phyloP scores from a whole-genome alignment of 1,140 invertebrate genomes.

The Trachelipus rathkii region DNA sequence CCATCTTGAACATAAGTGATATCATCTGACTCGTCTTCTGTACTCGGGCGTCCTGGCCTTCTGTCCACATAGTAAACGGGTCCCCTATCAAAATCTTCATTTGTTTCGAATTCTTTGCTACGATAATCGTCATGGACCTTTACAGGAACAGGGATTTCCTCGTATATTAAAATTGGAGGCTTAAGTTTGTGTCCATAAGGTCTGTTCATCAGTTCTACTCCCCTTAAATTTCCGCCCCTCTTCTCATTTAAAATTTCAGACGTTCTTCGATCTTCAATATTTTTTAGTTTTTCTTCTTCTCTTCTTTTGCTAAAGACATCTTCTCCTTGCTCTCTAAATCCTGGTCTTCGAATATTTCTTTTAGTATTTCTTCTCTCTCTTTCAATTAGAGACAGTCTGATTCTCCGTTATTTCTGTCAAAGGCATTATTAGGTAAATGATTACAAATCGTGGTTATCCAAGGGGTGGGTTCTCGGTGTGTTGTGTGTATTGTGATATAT shows the following conservation, averaged over 20 bases:
- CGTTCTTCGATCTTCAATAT: not conserved
- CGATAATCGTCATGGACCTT: not conserved
- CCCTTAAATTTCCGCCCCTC: not conserved
- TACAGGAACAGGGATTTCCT: not conserved
- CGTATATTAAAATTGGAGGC: slow-evolving; percentile 1
- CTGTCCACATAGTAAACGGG: not conserved
- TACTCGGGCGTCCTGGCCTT: not conserved
- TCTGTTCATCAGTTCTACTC: not conserved
- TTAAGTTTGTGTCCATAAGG: not conserved
- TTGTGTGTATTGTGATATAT: too few relatives aligned
- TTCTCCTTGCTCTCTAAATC: not conserved
- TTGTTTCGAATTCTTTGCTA: not conserved
- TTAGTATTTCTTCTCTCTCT: not conserved
- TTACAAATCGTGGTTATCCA: too few relatives aligned
- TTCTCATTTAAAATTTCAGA: not conserved
- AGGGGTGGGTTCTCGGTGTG: too few relatives aligned
- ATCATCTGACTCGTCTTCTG: not conserved
- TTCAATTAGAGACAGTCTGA: not conserved
- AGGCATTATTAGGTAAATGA: too few relatives aligned
- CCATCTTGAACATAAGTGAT: not conserved
- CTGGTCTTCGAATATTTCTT: not conserved
- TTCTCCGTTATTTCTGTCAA: too few relatives aligned
- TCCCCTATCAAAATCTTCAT: not conserved
- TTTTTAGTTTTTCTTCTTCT: not conserved
- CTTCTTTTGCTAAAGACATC: not conserved